Evolutionary conservation across 2,797 vertebrate genomes (phyloP), one percentile per base, ranked within the genome.

Genomic region (Tamandua tetradactyla): DNA sequence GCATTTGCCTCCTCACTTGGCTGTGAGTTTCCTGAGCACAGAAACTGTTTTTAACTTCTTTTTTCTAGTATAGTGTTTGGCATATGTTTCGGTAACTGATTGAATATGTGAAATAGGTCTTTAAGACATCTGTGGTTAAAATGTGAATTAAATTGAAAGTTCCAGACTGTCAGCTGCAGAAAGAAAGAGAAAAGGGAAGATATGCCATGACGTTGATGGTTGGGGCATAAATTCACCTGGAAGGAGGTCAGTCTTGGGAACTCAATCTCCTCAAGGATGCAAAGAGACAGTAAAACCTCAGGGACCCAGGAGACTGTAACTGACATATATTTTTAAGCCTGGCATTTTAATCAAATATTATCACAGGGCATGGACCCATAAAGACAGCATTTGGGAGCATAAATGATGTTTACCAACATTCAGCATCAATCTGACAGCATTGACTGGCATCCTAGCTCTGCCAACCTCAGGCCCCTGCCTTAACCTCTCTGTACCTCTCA

Each of bases 341-440:
- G 52, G 37, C 15, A 6, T 32, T 59, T 61, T 37, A 64, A 14
- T 37, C 11, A 40, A 30, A n/a, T 37, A 25, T 90, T 20, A 23
- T 52, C 55, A 7, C 61, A 10, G n/a, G 11, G 47, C 9, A 1
- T 3, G 30, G 13, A 13, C 5, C 42, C 37, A 5, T 17, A 5
- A 12, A 42, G 37, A 35, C n/a, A 32, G 32, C 17, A 4, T 5
- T 59, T 20, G 13, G 22, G 9, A 37, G 62, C 3, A 17, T 15
- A 1, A 23, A 1, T 7, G 42, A 64, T 14, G 42, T 57, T 87
- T 35, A 18, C 69, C 27, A 13, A 5, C 1, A 0, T 8, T 17
- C 0, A 0, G 2, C 14, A 11, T 7, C 15, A 14, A 4, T 62
- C 42, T 23, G 25, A 55, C 2, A 4, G 72, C n/a, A 11, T 2